These are phyloP conservation scores for Torymus aiolomorphi DNA, from an alignment of 2,888 invertebrate species.

Conservation along the genomic window DNA sequence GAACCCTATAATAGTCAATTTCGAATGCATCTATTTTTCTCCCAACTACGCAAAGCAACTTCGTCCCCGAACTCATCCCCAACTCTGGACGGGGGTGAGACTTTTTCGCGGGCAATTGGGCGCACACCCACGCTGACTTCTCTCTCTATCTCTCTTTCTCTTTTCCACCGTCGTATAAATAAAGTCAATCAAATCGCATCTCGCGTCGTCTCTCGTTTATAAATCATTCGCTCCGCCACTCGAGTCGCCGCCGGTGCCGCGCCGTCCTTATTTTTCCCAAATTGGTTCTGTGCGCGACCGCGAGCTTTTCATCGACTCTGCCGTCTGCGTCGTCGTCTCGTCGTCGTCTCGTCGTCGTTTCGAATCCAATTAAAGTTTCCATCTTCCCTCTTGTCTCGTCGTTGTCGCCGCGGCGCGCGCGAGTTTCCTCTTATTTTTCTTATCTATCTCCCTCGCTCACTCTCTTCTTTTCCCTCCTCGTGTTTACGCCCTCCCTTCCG, in stretches of 20 bases:
- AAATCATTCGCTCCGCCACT: conserved; percentile 28
- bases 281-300: conserved; percentile 43
- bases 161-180: conserved; percentile 23
- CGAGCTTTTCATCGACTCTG: conserved; percentile 46
- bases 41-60: too few species aligned
- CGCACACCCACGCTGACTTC: background rate
- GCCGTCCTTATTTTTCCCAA: conserved; percentile 40
- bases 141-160: too few species aligned
- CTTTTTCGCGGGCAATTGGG: conserved; percentile 25
- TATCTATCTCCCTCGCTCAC: background rate
- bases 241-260: background rate
- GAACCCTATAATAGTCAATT: too few species aligned
- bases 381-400: conserved; percentile 52
- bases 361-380: conserved; percentile 63
- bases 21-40: too few species aligned
- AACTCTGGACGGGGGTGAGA: too few species aligned
- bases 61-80: too few species aligned
- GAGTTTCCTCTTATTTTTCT: background rate
- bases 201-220: conserved; percentile 1
- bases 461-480: conserved; percentile 5
- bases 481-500: too few species aligned
- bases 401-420: conserved; percentile 43
- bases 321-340: conserved; percentile 11
- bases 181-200: conserved; percentile 36
- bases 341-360: conserved; percentile 53